Base-by-base conservation (phyloP, 2,797 vertebrate genomes). In the Mastacembelus armatus region DNA sequence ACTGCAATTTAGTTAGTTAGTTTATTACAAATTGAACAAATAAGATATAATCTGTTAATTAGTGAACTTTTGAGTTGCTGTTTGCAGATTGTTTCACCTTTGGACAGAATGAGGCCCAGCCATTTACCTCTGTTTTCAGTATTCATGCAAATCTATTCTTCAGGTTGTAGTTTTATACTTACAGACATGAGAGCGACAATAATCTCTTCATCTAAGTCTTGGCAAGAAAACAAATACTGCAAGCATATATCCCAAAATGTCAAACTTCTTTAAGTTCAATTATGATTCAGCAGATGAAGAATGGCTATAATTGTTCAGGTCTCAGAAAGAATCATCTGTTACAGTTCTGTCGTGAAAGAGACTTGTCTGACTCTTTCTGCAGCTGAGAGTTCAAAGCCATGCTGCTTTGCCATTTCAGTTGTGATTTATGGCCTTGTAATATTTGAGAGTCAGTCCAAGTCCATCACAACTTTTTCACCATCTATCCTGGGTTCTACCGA, bases 391-490 rank as follows among this genome's bases (percentile, higher is more conserved):
- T 88, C 70, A 83, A 88, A 85, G 80, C 40, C 11, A 3, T 19
- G 51, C 55, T 15, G 22, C 59, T 22, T 36, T n/a, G 22, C 24
- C 61, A 9, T 72, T 76, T 44, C 72, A 63, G 77, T 74, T 67
- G 69, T 74, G 78, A 87, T 88, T 88, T 83, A 84, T 50, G 26
- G 66, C 59, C 65, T 69, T 64, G 81, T 77, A 86, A 78, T 85
- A 89, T 84, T 76, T 84, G 72, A 88, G 72, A 85, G 69, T 68
- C 67, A 11, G 42, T 75, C 80, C 67, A 51, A 48, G 24, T 8
- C 47, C 29, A 19, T 68, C 64, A 33, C 54, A 45, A n/a, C 66
- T 87, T 85, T 77, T 89, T 86, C 85, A 49, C 70, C 78, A 51
- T 65, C 73, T 27, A 18, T 69, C 65, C 47, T 56, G 30, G 72